Base-by-base conservation (phyloP, 2,113 vertebrate genomes). In the Zosterops lateralis region DNA sequence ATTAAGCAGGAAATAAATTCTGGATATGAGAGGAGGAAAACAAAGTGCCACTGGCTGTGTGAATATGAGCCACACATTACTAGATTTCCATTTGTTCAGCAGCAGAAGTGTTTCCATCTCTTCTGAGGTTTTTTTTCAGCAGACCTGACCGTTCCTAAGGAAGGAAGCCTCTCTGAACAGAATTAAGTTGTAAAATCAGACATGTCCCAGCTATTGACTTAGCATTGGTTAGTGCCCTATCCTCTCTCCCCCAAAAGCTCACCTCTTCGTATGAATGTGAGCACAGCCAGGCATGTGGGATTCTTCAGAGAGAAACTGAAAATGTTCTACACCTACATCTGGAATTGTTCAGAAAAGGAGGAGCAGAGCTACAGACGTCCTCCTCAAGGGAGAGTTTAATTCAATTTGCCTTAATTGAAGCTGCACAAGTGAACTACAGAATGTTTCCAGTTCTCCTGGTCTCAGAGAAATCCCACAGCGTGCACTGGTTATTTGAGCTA, bases 391-490 rank as follows among this genome's bases (percentile, higher is more conserved):
- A 95, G 71, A 81, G n/a, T 72, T 95, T 96, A 95, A 96, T 96
- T 96, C 96, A 95, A 91, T 96, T 96, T 95, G 44, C 82, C 40
- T 80, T 95, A 95, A 95, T 94, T 96, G 96, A 97, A 94, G 91
- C 91, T 80, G 79, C 57, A 77, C 60, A 77, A 94, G 90, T 36
- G 81, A 97, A 81, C 78, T 90, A 61, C 40, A 80, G 71, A 87
- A 74, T 83, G 72, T 92, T 95, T 97, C 75, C 84, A 95, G 87
- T 95, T 95, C 72, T 95, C 44, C 78, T 67, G 68, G 40, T 83
- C 81, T 88, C 75, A 65, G 53, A 95, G 84, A 96, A 95, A 74
- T 94, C 87, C 87, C 94, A 80, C 72, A 73, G 82, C 51, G 15
- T 48, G 56, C 64, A 28, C 87, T 67, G 56, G 51, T 94, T 94